Conservation (phyloP, 2,113 vertebrate species). For the Channa argus region DNA sequence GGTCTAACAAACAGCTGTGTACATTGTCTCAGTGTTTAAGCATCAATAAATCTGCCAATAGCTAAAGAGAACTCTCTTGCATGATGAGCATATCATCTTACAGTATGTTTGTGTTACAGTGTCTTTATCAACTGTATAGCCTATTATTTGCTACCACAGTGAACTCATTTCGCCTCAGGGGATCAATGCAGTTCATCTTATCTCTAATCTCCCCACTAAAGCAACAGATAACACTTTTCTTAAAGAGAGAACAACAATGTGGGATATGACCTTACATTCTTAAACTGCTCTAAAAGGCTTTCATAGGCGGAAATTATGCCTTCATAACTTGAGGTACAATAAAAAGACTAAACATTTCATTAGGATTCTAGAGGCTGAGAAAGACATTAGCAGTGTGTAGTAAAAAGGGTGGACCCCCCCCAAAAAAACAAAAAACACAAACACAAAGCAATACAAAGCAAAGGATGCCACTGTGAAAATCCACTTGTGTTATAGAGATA, state of each 20-base stretch:
- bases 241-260: background rate
- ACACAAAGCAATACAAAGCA: background rate
- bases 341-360: conserved; percentile 13
- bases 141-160: conserved; percentile 16
- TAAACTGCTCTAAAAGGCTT: conserved; percentile 26
- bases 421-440: too few relatives aligned
- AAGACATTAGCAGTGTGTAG: conserved; percentile 17
- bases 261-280: conserved; percentile 27
- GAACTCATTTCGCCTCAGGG: conserved; percentile 13
- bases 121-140: conserved; percentile 12
- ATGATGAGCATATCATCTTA: background rate
- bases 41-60: conserved; percentile 30
- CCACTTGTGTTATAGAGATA: background rate
- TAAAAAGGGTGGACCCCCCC: background rate
- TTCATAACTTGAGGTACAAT: background rate
- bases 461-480: too few relatives aligned
- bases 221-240: conserved; percentile 14
- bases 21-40: conserved; percentile 18
- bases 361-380: conserved; percentile 7
- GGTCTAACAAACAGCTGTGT: conserved; percentile 29
- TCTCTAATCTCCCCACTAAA: conserved; percentile 10
- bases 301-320: conserved; percentile 18
- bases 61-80: background rate
- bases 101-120: conserved; percentile 37
- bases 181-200: conserved; percentile 16